A percentile compares a stretch with the other conserved stretches of the same genome.
phyloP scores from a whole-genome alignment of 2,797 vertebrate genomes.

The Melanotaenia nigrans region DNA sequence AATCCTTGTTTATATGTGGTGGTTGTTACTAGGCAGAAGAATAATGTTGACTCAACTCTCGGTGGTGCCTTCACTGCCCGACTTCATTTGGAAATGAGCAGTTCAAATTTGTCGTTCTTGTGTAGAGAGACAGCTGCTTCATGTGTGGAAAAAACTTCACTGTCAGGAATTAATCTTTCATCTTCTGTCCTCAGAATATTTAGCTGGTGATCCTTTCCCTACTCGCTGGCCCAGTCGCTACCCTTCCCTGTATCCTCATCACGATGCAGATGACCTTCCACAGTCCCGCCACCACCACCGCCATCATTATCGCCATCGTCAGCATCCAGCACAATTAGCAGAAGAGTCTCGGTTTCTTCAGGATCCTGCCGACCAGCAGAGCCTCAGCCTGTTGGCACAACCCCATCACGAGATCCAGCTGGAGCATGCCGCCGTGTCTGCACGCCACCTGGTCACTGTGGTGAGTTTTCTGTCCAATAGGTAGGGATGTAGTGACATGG shows the following conservation, averaged over 20 bases:
- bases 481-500: no score
- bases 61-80: no score
- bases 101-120: no score
- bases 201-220: slow-evolving; percentile 54
- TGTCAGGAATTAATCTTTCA: background rate
- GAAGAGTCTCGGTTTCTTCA: slow-evolving; percentile 57
- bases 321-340: slow-evolving; percentile 13
- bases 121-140: no score
- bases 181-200: slow-evolving; percentile 56
- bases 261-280: background rate
- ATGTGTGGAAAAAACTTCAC: no score
- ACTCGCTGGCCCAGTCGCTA: slow-evolving; percentile 32
- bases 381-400: slow-evolving; percentile 59
- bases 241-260: slow-evolving; percentile 8
- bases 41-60: no score
- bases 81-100: no score
- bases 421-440: slow-evolving; percentile 62
- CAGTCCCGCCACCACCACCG: slow-evolving; percentile 8
- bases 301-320: slow-evolving; percentile 9
- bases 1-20: no score
- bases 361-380: slow-evolving; percentile 26
- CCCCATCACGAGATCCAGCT: slow-evolving; percentile 49
- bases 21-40: no score
- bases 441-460: slow-evolving; percentile 77
- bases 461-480: slow-evolving; percentile 62